These are phyloP conservation scores for Parnassius mnemosyne DNA, from an alignment of 2,888 invertebrate species.

Conservation along the genomic window DNA sequence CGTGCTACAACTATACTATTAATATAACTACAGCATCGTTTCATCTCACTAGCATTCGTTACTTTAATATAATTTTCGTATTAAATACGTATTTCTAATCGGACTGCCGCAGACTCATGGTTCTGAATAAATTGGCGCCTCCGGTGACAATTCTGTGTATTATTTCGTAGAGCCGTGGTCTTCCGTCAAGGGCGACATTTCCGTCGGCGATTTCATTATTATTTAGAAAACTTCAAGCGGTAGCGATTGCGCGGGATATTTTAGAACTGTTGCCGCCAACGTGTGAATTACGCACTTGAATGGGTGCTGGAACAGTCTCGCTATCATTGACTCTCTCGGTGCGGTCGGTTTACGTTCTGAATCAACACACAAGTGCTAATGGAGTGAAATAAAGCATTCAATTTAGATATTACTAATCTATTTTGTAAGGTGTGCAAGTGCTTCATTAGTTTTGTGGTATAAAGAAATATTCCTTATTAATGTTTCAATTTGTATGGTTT, in stretches of 20 bases:
- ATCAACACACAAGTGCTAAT: conserved; percentile 63
- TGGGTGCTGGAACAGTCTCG: conserved; percentile 38
- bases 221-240: conserved; percentile 60
- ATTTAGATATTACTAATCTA: conserved; percentile 17
- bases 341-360: conserved; percentile 57
- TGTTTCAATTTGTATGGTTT: no score
- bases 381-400: conserved; percentile 50
- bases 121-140: conserved; percentile 32
- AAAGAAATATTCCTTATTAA: no score
- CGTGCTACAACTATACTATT: no score
- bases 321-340: conserved; percentile 59
- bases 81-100: neutral
- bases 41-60: no score
- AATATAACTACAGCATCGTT: no score
- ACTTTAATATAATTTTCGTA: neutral
- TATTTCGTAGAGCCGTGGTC: conserved; percentile 39
- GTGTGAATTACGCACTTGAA: conserved; percentile 51
- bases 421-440: conserved; percentile 1
- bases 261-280: conserved; percentile 53
- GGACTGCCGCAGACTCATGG: neutral
- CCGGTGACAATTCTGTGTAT: conserved; percentile 53
- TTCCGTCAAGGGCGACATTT: conserved; percentile 60
- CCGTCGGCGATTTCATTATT: conserved; percentile 61
- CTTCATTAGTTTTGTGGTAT: neutral
- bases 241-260: conserved; percentile 61